Percentiles rank a stretch among this genome's conserved stretches.
Evolutionary conservation across 53 echinoderm and acorn worm genomes (phyloP).

Genomic region (Holothuria scabra): DNA sequence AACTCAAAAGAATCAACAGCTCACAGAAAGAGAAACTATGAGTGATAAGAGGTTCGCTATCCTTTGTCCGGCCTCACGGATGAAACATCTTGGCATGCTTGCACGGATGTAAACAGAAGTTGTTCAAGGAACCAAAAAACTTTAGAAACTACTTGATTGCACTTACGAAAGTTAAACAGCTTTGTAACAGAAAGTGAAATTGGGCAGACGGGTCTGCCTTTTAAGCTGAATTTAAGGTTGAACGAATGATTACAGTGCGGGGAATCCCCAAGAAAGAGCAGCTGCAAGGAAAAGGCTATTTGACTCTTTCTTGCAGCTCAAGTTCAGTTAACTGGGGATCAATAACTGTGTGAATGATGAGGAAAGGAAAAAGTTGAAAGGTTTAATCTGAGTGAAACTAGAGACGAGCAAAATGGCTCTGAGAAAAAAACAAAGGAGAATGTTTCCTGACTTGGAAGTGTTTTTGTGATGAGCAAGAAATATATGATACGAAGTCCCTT

Average conservation of each 20-base stretch:
- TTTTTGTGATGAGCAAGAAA: background rate
- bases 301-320: too few species aligned
- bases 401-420: too few species aligned
- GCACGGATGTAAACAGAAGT: conserved; percentile 24
- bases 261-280: conserved; percentile 17
- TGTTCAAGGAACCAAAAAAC: conserved; percentile 27
- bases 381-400: too few species aligned
- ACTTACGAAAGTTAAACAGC: conserved; percentile 42
- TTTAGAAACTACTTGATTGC: conserved; percentile 49
- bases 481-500: background rate
- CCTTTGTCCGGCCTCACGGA: conserved; percentile 21
- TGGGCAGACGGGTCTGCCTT: background rate
- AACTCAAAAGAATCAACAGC: conserved; percentile 15
- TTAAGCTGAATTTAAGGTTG: conserved; percentile 1
- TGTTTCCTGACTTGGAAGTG: conserved; percentile 20
- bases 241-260: background rate
- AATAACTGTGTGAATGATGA: too few species aligned
- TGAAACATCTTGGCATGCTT: conserved; percentile 18
- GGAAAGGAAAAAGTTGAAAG: too few species aligned
- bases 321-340: too few species aligned
- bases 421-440: background rate
- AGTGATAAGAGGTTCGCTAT: conserved; percentile 16
- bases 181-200: conserved; percentile 43
- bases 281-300: too few species aligned
- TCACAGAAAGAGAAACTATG: conserved; percentile 36